Base-by-base conservation (phyloP, 2,888 invertebrate species). In the Acholoe squamosa region DNA sequence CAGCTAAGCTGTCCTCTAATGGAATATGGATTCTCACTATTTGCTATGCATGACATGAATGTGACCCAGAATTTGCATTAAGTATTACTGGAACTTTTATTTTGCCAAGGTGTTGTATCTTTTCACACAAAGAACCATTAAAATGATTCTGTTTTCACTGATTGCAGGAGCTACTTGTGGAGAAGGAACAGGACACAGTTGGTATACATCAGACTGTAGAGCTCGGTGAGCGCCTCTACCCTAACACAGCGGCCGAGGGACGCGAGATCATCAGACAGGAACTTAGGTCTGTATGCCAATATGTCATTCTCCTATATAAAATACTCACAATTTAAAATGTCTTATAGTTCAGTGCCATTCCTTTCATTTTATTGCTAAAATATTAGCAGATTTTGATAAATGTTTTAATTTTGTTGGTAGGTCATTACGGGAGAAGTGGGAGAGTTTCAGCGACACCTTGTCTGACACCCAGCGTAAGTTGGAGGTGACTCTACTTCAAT, bases 241-340 rank as follows among this genome's bases (percentile, higher is more conserved):
- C 98, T 0, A 98, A 98, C 95, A 99, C 99, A 0, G 98, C 98
- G 19, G 97, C 99, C 0, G 97, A 97, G 93, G 99, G 99, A 0
- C 97, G 99, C 92, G 99, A 99, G 95, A 97, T 97, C 89, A 97
- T 99, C 91, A 97, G 99, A 28, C 97, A 97, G 92, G 98, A 92
- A 52, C 89, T 92, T 22, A 91, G 92, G 91, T 91, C 56, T 19
- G 51, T n/a, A n/a, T n/a, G n/a, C n/a, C n/a, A n/a, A n/a, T n/a
- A n/a, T n/a, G n/a, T n/a, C n/a, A n/a, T 22, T 77, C 28, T 19
- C 16, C 25, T 14, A 77, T 22, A 19, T 16, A 22, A 25, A 16
- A 61, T 61, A 22, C 22, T 19, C 19, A 16, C 28, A 77, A 84
- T 54, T 84, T 89, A 14, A 14, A 71, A n/a, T 71, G 25, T 43